Percentiles rank a stretch among this genome's conserved stretches.
Evolutionary conservation across 2,113 vertebrate genomes (phyloP).

Genomic region (Notothenia rossii): DNA sequence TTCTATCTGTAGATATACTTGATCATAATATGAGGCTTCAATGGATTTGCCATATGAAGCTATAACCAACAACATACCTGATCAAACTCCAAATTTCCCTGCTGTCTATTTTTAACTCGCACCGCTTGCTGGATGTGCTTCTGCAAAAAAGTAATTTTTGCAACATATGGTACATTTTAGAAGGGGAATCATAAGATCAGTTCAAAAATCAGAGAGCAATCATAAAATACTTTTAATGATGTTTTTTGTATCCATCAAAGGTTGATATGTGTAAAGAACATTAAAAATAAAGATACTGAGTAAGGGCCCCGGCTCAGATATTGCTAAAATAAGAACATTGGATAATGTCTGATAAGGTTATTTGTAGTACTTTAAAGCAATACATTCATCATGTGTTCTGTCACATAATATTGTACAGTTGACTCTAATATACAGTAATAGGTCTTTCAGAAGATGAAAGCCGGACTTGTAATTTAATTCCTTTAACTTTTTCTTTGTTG

Average conservation of each 20-base stretch:
- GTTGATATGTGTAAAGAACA: background rate
- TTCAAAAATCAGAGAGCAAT: conserved; percentile 51
- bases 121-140: conserved; percentile 57
- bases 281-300: conserved; percentile 17
- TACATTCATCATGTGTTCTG: conserved; percentile 62
- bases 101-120: conserved; percentile 71
- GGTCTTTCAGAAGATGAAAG: conserved; percentile 67
- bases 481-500: conserved; percentile 58
- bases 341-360: conserved; percentile 51
- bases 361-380: conserved; percentile 59
- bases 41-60: conserved; percentile 72
- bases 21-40: conserved; percentile 65
- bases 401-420: conserved; percentile 64
- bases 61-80: conserved; percentile 78
- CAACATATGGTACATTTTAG: conserved; percentile 70
- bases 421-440: conserved; percentile 66
- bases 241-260: conserved; percentile 20
- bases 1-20: conserved; percentile 78
- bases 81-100: conserved; percentile 74
- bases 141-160: conserved; percentile 62
- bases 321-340: conserved; percentile 35
- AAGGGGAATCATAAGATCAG: conserved; percentile 51
- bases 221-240: conserved; percentile 39
- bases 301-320: conserved; percentile 23
- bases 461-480: conserved; percentile 66